phyloP scores from a whole-genome alignment of 2,113 vertebrate species.

The Scatophagus argus region DNA sequence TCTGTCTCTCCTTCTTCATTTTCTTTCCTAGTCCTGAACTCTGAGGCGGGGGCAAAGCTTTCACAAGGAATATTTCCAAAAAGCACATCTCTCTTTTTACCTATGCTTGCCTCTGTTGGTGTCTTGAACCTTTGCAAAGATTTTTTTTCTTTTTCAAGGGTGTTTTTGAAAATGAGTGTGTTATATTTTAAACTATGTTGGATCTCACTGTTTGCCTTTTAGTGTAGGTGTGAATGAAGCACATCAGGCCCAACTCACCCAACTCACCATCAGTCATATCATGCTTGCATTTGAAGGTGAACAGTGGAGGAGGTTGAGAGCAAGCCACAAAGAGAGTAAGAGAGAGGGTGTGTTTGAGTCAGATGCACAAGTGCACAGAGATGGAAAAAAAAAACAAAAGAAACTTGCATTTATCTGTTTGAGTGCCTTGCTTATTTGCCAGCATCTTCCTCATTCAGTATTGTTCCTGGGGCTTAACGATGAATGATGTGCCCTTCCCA shows the following conservation, averaged over 20 bases:
- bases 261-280: slow-evolving; percentile 25
- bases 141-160: neutral
- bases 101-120: neutral
- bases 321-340: slow-evolving; percentile 5
- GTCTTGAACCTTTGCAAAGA: slow-evolving; percentile 25
- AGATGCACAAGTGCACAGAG: slow-evolving; percentile 5
- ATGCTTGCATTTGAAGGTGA: slow-evolving; percentile 27
- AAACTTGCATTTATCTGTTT: neutral
- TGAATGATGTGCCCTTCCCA: slow-evolving; percentile 30
- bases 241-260: slow-evolving; percentile 23
- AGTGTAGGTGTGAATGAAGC: slow-evolving; percentile 37
- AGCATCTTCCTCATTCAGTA: slow-evolving; percentile 22
- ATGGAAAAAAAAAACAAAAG: neutral
- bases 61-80: slow-evolving; percentile 26
- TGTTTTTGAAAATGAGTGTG: slow-evolving; percentile 12
- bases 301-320: slow-evolving; percentile 7
- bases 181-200: slow-evolving; percentile 19
- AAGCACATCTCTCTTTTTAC: slow-evolving; percentile 12
- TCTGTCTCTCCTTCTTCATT: slow-evolving; percentile 26
- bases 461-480: slow-evolving; percentile 32
- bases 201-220: slow-evolving; percentile 43
- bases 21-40: slow-evolving; percentile 18
- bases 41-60: slow-evolving; percentile 8
- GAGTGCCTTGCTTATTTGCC: slow-evolving; percentile 32
- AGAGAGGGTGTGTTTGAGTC: slow-evolving; percentile 14